Conservation (phyloP, 2,113 vertebrate genomes). For the Phaetusa simplex region DNA sequence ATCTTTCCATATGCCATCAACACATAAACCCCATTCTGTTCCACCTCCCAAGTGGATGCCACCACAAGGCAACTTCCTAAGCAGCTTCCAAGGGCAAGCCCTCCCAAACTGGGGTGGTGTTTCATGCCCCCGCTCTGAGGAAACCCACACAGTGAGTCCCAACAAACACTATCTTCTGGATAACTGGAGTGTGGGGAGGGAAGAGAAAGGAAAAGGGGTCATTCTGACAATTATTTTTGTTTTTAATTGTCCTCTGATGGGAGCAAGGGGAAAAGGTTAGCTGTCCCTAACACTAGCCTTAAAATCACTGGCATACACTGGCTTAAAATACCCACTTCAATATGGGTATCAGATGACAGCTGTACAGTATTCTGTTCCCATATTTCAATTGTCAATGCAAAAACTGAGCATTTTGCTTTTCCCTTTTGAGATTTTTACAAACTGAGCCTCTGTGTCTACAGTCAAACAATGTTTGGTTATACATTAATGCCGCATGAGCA, state of each 20-base stretch:
- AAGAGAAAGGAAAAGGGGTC: neutral
- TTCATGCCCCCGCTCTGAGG: neutral
- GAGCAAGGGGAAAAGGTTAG: neutral
- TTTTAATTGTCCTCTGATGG: neutral
- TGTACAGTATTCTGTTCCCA: neutral
- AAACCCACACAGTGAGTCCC: neutral
- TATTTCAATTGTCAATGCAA: neutral
- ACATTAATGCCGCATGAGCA: conserved; percentile 15
- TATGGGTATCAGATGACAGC: neutral
- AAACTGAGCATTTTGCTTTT: neutral
- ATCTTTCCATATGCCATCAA: neutral
- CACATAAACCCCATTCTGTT: neutral
- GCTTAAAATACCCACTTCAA: neutral
- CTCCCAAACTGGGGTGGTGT: neutral
- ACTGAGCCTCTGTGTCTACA: neutral
- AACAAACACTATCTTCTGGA: neutral
- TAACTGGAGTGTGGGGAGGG: neutral
- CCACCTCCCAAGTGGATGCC: neutral
- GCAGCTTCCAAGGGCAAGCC: neutral
- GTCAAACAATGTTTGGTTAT: neutral
- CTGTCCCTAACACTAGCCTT: neutral
- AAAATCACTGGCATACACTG: neutral
- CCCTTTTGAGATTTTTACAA: neutral
- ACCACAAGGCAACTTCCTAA: neutral
- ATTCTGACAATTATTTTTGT: neutral